Evolutionary conservation across 2,888 invertebrate species (phyloP), one percentile per base, ranked within the genome.

Genomic region (Cheilosia scutellata): DNA sequence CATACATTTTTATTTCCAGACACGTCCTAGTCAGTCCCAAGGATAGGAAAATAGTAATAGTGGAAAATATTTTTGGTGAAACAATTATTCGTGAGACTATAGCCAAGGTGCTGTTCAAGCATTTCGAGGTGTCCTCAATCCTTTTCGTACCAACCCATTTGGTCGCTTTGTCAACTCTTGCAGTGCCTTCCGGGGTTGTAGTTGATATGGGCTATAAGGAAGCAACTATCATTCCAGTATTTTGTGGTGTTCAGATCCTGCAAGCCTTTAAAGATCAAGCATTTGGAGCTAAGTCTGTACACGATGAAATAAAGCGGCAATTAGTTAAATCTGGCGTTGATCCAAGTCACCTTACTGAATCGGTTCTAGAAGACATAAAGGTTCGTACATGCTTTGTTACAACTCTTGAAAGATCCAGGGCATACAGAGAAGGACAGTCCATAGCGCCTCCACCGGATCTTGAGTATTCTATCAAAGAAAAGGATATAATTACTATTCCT

Each of bases 21-120:
- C 95, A 98, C 91, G 94, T 98, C 37, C 93, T 98, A 60, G 96
- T 98, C 57, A 98, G 97, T 90, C 98, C 99, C 0, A 98, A 98
- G 92, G 98, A 98, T 89, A 94, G 98, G 27, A 96, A 97, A 91
- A 95, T 99, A 42, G 96, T 99, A 5, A 94, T 99, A 37, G 96
- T 99, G 25, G 99, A 99, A 92, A 98, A 97, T 4, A 93, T 98
- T 11, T 94, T 99, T 25, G 95, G 96, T 40, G 96, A 95, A 4
- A 96, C 97, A 0, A 92, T 95, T 71, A 96, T 98, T 90, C 94
- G 98, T 80, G 96, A 98, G 90, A 96, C 96, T 0, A 93, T 99
- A 9, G 98, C 98, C 0, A 96, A 96, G 91, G 98, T 97, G 25
- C 93, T 99, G n/a, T 98, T 97, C 91, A 94, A 95, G 74, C 98